These are phyloP conservation scores for Drosophila quasianomalipes DNA, from an alignment of 2,888 invertebrate genomes.

Conservation along the genomic window DNA sequence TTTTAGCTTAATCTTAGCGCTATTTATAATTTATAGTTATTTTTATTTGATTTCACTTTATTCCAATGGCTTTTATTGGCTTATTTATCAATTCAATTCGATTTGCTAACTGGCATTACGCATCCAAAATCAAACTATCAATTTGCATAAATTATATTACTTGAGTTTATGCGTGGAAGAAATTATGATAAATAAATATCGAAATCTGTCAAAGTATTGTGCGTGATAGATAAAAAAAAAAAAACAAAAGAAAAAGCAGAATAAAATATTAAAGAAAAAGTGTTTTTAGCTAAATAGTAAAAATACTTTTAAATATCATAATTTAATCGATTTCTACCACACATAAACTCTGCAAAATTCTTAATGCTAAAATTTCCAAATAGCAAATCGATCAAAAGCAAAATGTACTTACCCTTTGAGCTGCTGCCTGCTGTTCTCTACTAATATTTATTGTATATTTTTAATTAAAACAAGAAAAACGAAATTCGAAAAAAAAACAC, in stretches of 20 bases:
- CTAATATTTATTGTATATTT: constrained; percentile 77
- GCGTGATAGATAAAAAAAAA: constrained; percentile 3
- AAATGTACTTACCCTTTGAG: constrained; percentile 61
- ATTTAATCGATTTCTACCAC: background rate
- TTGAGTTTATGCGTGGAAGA: constrained; percentile 9
- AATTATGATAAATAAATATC: constrained; percentile 2
- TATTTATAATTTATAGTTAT: constrained; percentile 62
- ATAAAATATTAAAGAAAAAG: background rate
- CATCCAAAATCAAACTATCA: background rate
- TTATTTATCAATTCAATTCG: constrained; percentile 24
- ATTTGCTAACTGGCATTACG: constrained; percentile 20
- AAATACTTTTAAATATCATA: background rate
- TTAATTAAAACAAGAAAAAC: constrained; percentile 17
- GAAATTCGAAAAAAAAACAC: constrained; percentile 44
- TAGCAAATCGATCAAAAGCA: constrained; percentile 26
- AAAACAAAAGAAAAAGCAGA: background rate
- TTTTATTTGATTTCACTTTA: constrained; percentile 50
- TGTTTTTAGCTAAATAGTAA: background rate
- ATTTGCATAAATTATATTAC: constrained; percentile 13
- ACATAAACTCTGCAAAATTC: constrained; percentile 2
- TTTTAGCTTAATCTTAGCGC: constrained; percentile 66
- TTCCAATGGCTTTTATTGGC: constrained; percentile 27
- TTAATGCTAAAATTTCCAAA: background rate
- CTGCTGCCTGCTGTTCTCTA: constrained; percentile 61
- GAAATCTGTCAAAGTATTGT: constrained; percentile 7